Evolutionary conservation across 1,140 invertebrate genomes (phyloP), one percentile per base, ranked within the genome.

Genomic region (Macrotrachela quadricornifera): DNA sequence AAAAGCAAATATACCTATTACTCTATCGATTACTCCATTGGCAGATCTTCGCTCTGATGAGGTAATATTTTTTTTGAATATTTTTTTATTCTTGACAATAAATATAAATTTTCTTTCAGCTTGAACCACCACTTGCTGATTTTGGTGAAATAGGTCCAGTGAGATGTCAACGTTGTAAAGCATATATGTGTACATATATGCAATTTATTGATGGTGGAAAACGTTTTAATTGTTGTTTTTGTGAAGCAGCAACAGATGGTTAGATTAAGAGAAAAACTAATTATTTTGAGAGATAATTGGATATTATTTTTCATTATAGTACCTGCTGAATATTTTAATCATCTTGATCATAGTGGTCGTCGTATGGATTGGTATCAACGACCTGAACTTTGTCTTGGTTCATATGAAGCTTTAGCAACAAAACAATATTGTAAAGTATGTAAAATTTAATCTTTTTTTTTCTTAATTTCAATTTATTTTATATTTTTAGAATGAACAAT

Each of bases 131-230:
- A 0, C 76, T 91, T 46, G 78, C 88, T 15, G 81, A 91, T 69
- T 81, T 92, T 63, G 88, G 88, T 14, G 80, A 82, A 49, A 72
- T 85, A 60, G 92, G 91, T 11, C 92, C 92, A 14, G 83, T 97
- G 38, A 76, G 94, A 37, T 99, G 94, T 68, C 78, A 82, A 57
- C 76, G 94, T 47, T 99, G 94, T 71, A 97, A 97, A 73, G 91
- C 91, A 0, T 99, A 99, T 68, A 97, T 99, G 83, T 90, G 83
- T 67, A 88, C 92, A 1, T 86, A 81, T 62, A 99, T 97, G 91
- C 83, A 90, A 66, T 99, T 97, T 66, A 79, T 95, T 52, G 94
- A 99, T 73, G 88, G 88, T 2, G 94, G 92, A 0, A 73, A 88
- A 58, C 76, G 86, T 58, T 97, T 97, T 69, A 83, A 88, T 62